Evolutionary conservation across 2,888 invertebrate genomes (phyloP).

Genomic region (Willowsia nigromaculata): DNA sequence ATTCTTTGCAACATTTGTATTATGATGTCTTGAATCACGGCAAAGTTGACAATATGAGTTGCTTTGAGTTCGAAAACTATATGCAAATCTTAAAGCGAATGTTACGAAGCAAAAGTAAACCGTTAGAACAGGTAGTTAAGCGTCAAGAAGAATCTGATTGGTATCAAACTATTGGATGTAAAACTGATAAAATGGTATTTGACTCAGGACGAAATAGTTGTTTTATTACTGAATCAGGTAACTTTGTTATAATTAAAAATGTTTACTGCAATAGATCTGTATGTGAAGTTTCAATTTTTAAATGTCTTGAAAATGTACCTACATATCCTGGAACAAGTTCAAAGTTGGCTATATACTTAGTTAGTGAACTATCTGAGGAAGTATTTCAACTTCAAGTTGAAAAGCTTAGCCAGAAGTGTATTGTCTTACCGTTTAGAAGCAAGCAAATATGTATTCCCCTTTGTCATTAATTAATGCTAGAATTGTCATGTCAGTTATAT

Average conservation of each 20-base stretch:
- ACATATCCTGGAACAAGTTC: background rate
- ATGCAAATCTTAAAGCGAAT: conserved; percentile 76
- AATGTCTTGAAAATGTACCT: background rate
- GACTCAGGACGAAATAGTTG: background rate
- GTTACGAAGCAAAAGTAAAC: conserved; percentile 27
- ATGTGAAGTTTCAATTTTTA: background rate
- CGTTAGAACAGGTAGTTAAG: conserved; percentile 62
- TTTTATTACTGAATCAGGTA: background rate
- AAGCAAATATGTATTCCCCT: background rate
- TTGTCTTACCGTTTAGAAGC: background rate
- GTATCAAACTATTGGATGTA: background rate
- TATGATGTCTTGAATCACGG: conserved; percentile 76
- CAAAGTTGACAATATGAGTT: conserved; percentile 74
- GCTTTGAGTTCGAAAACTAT: conserved; percentile 77
- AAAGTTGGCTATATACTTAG: background rate
- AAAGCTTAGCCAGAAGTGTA: background rate
- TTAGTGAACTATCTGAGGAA: background rate
- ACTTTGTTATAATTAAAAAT: background rate
- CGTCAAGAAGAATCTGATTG: background rate
- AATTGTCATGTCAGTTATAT: no score
- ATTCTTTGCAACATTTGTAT: conserved; percentile 78
- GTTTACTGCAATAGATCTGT: background rate
- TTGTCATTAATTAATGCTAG: background rate
- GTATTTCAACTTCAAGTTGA: background rate
- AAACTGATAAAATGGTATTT: background rate